Evolutionary conservation across 1,140 invertebrate species (phyloP).

Genomic region (Eumaeus atala): DNA sequence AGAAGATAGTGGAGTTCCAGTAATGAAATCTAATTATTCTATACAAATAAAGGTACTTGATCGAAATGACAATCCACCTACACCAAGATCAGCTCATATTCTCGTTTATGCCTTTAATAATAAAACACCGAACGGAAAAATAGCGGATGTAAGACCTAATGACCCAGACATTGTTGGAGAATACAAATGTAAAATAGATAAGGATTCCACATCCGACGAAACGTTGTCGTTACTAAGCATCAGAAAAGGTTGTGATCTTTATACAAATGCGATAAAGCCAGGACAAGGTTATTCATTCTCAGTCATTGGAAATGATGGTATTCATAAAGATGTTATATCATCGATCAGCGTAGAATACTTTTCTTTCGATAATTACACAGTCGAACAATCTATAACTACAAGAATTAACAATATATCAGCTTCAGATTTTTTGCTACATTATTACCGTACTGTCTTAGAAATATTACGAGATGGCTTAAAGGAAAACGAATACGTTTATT

Average conservation of each 20-base stretch:
- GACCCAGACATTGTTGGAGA: conserved; percentile 91
- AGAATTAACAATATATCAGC: conserved; percentile 83
- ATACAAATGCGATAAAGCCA: conserved; percentile 80
- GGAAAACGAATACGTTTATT: conserved; percentile 77
- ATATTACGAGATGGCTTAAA: conserved; percentile 79
- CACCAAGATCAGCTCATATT: conserved; percentile 86
- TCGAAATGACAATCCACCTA: conserved; percentile 94
- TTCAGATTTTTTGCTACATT: conserved; percentile 81
- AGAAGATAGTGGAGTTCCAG: conserved; percentile 90
- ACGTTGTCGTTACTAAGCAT: conserved; percentile 80
- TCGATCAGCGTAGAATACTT: conserved; percentile 88
- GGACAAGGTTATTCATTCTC: conserved; percentile 83
- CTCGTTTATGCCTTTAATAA: conserved; percentile 87
- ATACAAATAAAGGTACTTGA: conserved; percentile 88
- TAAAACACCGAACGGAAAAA: conserved; percentile 82
- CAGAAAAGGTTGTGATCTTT: conserved; percentile 85
- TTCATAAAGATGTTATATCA: conserved; percentile 88
- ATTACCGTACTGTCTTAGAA: conserved; percentile 84
- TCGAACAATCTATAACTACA: conserved; percentile 88
- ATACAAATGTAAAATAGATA: conserved; percentile 88
- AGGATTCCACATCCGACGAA: conserved; percentile 72
- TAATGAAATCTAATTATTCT: conserved; percentile 85
- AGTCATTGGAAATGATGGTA: conserved; percentile 91
- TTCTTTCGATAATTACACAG: conserved; percentile 85
- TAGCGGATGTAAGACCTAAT: conserved; percentile 93